phyloP scores from a whole-genome alignment of 2,888 invertebrate species.

The Agyllia agylla region DNA sequence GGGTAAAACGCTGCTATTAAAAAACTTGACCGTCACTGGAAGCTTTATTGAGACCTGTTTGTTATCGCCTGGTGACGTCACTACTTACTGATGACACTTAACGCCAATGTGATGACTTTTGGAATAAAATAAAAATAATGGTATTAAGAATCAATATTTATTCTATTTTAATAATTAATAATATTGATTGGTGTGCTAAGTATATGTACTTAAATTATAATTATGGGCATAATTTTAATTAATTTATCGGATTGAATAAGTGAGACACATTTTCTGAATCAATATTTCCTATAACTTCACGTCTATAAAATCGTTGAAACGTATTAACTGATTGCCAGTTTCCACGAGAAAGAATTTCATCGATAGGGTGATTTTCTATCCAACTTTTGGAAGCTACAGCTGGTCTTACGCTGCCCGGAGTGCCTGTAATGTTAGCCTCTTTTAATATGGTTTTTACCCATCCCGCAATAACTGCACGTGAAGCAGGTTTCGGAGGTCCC shows the following conservation, averaged over 20 bases:
- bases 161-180: no score
- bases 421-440: background rate
- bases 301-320: background rate
- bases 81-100: background rate
- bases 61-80: slow-evolving; percentile 35
- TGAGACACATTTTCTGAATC: background rate
- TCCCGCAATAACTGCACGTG: slow-evolving; percentile 4
- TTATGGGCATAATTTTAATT: background rate
- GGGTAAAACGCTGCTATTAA: no score
- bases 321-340: background rate
- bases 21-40: slow-evolving; percentile 16
- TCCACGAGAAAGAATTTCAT: slow-evolving; percentile 7
- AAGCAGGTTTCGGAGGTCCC: background rate
- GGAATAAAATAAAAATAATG: background rate
- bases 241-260: background rate
- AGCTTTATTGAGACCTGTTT: slow-evolving; percentile 29
- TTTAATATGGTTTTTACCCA: slow-evolving; percentile 5
- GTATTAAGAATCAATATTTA: no score
- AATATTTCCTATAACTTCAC: background rate
- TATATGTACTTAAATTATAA: no score
- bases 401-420: background rate
- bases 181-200: no score
- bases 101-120: slow-evolving; percentile 7
- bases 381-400: slow-evolving; percentile 13
- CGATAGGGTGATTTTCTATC: background rate